Percentiles rank a stretch among this genome's conserved stretches.
Conservation (phyloP, 2,888 invertebrate genomes). For the Caenorhabditis sinica region DNA sequence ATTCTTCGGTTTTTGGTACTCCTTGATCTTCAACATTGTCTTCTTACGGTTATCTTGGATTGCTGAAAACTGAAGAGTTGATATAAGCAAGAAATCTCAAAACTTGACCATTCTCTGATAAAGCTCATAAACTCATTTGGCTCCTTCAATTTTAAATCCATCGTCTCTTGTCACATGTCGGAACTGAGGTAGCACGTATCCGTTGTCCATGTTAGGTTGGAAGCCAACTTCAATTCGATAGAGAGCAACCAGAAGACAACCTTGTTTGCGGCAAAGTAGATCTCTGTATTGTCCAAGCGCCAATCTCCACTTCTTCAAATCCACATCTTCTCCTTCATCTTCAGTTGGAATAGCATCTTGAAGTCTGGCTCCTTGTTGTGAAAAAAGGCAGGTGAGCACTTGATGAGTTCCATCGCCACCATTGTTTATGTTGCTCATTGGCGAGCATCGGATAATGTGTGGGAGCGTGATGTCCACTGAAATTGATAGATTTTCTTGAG, state of each 20-base stretch:
- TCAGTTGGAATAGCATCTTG: neutral
- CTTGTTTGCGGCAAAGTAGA: neutral
- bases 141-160: neutral
- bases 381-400: constrained; percentile 23
- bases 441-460: constrained; percentile 37
- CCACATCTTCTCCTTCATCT: neutral
- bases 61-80: too few species aligned
- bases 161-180: neutral
- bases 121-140: neutral
- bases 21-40: too few species aligned
- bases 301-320: neutral
- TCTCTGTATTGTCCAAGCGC: neutral
- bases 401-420: constrained; percentile 26
- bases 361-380: neutral
- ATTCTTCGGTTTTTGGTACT: too few species aligned
- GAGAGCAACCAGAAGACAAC: neutral
- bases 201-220: neutral
- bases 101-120: too few species aligned
- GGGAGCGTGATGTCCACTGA: constrained; percentile 20
- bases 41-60: too few species aligned
- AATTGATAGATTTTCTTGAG: neutral
- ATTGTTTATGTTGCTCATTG: constrained; percentile 2
- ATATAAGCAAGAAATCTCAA: too few species aligned
- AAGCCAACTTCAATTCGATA: neutral
- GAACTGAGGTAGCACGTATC: neutral